Evolutionary conservation across 2,888 invertebrate species (phyloP), one percentile per base, ranked within the genome.

Genomic region (Hedya salicella): DNA sequence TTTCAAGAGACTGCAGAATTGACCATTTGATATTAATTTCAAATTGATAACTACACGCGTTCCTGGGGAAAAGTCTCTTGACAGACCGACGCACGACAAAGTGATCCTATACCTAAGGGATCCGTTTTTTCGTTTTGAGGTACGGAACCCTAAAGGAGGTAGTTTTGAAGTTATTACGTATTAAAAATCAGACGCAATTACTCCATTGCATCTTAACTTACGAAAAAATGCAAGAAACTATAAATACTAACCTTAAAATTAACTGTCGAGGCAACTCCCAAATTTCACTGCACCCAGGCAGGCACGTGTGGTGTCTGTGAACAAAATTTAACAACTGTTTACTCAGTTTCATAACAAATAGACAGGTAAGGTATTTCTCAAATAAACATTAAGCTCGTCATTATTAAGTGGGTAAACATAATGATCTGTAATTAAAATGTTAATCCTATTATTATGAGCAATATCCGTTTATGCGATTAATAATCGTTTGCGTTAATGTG

Each of bases 201-300:
- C n/a, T n/a, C n/a, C n/a, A n/a, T n/a, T n/a, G n/a, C n/a, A n/a
- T n/a, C n/a, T n/a, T n/a, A n/a, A n/a, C n/a, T n/a, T n/a, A n/a
- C n/a, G n/a, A n/a, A n/a, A n/a, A n/a, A n/a, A n/a, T n/a, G n/a
- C n/a, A n/a, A n/a, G n/a, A n/a, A n/a, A n/a, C n/a, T n/a, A n/a
- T n/a, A n/a, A n/a, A n/a, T 17, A 54, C 69, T 70, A 17, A 71
- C 71, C 71, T 70, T 70, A 70, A 46, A 63, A 59, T 62, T 71
- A 71, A 25, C 68, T 65, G 63, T 65, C 70, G 71, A 71, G 69
- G 70, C 70, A 67, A 69, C 42, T 61, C 63, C 61, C 50, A 42
- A 64, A 61, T 44, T 49, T 48, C 40, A 42, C 64, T 63, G 64
- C 54, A 16, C 42, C 32, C 49, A 25, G 32, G 42, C 60, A 54